These are phyloP conservation scores for Amazona vittata DNA, from an alignment of 2,113 vertebrate species.

Conservation along the genomic window DNA sequence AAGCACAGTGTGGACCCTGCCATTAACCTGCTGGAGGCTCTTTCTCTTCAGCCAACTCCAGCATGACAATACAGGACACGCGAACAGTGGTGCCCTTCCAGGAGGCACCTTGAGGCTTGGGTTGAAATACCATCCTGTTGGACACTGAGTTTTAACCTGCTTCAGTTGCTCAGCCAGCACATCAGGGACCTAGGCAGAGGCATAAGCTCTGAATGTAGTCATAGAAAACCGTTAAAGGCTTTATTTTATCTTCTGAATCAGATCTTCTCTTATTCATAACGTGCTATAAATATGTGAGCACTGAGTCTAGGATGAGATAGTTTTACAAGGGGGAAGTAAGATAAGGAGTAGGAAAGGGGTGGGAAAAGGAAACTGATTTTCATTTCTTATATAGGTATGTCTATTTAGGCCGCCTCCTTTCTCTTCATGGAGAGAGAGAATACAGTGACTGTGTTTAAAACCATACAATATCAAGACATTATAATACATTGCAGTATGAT, in stretches of 20 bases:
- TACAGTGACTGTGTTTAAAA: not conserved
- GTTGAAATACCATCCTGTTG: not conserved
- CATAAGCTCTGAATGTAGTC: not conserved
- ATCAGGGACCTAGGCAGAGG: not conserved
- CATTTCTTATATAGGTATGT: not conserved
- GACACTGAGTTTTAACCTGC: not conserved
- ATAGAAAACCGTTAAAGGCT: not conserved
- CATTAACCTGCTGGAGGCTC: not conserved
- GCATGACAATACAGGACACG: rapidly evolving
- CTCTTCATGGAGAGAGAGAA: not conserved
- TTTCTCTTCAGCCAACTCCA: not conserved
- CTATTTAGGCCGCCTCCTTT: not conserved
- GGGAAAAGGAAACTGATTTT: not conserved
- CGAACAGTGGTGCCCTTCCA: not conserved
- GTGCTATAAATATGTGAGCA: not conserved
- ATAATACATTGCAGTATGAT: not conserved
- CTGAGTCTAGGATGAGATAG: not conserved
- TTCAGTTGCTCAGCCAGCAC: not conserved
- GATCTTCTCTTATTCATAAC: not conserved
- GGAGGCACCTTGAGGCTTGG: too few relatives aligned
- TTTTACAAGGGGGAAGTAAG: not conserved
- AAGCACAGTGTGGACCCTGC: not conserved
- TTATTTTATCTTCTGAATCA: not conserved
- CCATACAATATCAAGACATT: not conserved
- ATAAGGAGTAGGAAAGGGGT: not conserved